Evolutionary conservation across 1,140 invertebrate genomes (phyloP).

Genomic region (Daktulosphaira vitifoliae): DNA sequence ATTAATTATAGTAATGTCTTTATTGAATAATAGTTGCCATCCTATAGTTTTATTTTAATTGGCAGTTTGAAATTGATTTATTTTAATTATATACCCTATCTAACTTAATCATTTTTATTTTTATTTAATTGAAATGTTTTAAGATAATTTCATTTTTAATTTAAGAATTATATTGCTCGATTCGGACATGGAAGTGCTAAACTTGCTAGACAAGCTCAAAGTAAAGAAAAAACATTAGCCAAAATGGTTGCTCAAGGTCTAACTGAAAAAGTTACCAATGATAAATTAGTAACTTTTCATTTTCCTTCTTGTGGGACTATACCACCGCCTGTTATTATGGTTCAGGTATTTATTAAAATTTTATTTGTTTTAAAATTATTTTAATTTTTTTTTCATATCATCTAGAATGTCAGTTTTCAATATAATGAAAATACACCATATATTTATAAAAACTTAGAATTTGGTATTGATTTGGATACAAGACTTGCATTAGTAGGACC

Average conservation of each 20-base stretch:
- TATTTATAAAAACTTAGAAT: constrained; percentile 97
- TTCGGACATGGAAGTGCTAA: constrained; percentile 99
- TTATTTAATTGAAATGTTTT: too few relatives aligned
- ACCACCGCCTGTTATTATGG: constrained; percentile 98
- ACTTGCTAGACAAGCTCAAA: constrained; percentile 94
- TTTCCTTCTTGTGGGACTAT: constrained; percentile 95
- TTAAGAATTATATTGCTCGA: constrained; percentile 92
- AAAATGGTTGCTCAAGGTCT: constrained; percentile 98
- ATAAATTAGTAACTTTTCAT: constrained; percentile 88
- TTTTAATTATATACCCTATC: too few relatives aligned
- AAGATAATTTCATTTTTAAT: constrained; percentile 36
- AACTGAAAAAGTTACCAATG: constrained; percentile 84
- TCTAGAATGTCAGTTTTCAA: constrained; percentile 87
- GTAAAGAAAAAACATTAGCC: constrained; percentile 96
- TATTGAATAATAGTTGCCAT: too few relatives aligned
- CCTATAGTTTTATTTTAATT: too few relatives aligned
- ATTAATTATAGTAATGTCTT: too few relatives aligned
- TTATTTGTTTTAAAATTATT: constrained; percentile 26
- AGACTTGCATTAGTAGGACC: constrained; percentile 94
- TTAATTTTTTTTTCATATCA: constrained; percentile 36
- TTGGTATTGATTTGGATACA: constrained; percentile 97
- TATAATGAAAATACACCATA: constrained; percentile 78
- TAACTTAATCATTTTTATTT: too few relatives aligned
- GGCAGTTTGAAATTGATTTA: too few relatives aligned
- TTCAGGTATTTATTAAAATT: constrained; percentile 53